These are phyloP conservation scores for Marisa cornuarietis DNA, from an alignment of 1,140 invertebrate species.

Conservation along the genomic window DNA sequence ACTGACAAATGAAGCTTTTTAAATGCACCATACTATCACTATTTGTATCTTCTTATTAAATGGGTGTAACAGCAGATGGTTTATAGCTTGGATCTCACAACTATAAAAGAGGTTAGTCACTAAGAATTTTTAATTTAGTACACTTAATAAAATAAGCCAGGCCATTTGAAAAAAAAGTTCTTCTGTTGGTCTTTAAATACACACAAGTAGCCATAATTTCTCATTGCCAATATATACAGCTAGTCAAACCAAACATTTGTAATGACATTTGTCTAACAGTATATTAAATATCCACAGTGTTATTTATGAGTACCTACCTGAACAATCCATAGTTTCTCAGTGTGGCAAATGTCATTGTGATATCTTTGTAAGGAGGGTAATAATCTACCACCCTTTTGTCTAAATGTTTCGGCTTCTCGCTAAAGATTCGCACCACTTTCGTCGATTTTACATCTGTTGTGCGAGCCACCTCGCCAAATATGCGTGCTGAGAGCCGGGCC, in stretches of 20 bases:
- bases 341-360: slow-evolving; percentile 40
- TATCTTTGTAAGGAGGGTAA: slow-evolving; percentile 74
- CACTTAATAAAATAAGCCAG: no score
- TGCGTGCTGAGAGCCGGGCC: slow-evolving; percentile 84
- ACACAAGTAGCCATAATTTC: neutral
- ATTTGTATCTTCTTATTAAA: no score
- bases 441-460: slow-evolving; percentile 67
- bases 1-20: no score
- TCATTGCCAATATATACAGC: neutral
- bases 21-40: no score
- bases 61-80: no score
- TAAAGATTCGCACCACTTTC: slow-evolving; percentile 83
- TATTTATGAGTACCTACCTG: slow-evolving; percentile 41
- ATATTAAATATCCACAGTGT: no score
- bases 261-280: neutral
- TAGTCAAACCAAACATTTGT: neutral
- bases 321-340: slow-evolving; percentile 54
- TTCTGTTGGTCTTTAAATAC: no score
- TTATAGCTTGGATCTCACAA: no score
- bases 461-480: slow-evolving; percentile 88
- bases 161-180: no score
- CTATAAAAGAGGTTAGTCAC: no score
- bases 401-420: slow-evolving; percentile 79
- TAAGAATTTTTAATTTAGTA: no score
- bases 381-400: slow-evolving; percentile 80